Conservation (phyloP, 2,797 vertebrate genomes). For the Rousettus madagascariensis region DNA sequence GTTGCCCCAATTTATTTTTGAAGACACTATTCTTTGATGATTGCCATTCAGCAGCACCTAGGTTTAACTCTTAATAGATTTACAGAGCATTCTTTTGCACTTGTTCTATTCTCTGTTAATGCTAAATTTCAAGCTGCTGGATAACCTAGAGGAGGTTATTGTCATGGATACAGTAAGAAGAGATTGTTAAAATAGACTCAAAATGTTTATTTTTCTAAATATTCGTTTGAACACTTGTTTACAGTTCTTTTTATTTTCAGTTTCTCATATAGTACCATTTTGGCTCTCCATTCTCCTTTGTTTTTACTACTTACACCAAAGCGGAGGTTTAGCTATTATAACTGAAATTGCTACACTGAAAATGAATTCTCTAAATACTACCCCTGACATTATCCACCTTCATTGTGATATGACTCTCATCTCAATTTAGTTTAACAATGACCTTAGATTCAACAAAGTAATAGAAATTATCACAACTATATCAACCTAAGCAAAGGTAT, state of each 20-base stretch:
- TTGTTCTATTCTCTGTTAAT: conserved; percentile 13
- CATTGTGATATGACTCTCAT: background rate
- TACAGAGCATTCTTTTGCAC: background rate
- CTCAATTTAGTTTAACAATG: conserved; percentile 14
- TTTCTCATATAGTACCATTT: background rate
- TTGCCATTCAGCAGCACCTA: background rate
- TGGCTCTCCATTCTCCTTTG: background rate
- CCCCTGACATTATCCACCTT: background rate
- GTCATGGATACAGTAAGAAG: conserved; percentile 21
- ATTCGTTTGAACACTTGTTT: background rate
- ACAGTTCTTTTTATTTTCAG: background rate
- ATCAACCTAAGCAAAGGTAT: background rate
- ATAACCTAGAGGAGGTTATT: conserved; percentile 25
- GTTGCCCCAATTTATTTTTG: conserved; percentile 47
- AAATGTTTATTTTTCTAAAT: conserved; percentile 50
- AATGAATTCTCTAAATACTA: background rate
- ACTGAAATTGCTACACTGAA: background rate
- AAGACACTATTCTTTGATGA: conserved; percentile 48
- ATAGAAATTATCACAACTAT: background rate
- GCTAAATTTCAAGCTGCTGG: conserved; percentile 32
- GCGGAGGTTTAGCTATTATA: background rate
- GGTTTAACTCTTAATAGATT: conserved; percentile 34
- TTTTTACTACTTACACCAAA: background rate
- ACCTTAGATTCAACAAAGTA: conserved; percentile 6
- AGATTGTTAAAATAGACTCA: conserved; percentile 42